A percentile compares a stretch with the other conserved stretches of the same genome.
Evolutionary conservation across 2,797 vertebrate genomes (phyloP).

Genomic region (Xenopus petersii): DNA sequence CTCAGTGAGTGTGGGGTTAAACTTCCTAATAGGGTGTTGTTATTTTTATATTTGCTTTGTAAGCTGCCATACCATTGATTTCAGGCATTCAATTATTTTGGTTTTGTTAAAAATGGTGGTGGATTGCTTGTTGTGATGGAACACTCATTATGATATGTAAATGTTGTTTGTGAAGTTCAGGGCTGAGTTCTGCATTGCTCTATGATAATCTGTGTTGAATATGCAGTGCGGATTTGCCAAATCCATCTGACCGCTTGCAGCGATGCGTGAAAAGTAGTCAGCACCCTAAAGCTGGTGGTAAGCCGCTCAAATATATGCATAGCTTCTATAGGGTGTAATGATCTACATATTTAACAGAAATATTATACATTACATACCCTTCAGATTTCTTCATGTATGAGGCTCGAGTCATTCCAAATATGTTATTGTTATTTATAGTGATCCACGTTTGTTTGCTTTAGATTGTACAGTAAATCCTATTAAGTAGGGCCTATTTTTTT

Average conservation of each 20-base stretch:
- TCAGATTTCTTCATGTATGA: conserved; percentile 2
- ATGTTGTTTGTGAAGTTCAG: conserved; percentile 43
- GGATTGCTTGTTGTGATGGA: conserved; percentile 8
- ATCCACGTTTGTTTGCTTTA: no score
- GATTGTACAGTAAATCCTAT: no score
- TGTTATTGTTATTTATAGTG: no score
- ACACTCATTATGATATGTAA: conserved; percentile 44
- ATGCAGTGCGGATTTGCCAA: conserved; percentile 34
- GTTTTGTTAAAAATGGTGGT: not conserved
- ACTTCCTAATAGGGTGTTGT: not conserved
- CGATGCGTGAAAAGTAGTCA: conserved; percentile 35
- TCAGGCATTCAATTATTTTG: not conserved
- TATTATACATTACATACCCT: conserved; percentile 7
- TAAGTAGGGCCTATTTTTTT: no score
- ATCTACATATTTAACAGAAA: conserved; percentile 8
- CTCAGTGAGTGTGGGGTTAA: not conserved
- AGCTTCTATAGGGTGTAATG: conserved; percentile 6
- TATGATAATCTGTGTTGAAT: conserved; percentile 39
- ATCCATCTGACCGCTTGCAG: conserved; percentile 31
- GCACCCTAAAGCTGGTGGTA: conserved; percentile 39
- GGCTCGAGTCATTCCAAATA: not conserved
- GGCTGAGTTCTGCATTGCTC: conserved; percentile 17
- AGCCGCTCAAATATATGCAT: conserved; percentile 24
- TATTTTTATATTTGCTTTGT: no score
- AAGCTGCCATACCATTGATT: not conserved